Evolutionary conservation across 2,113 vertebrate species (phyloP).

Genomic region (Varanus komodoensis): DNA sequence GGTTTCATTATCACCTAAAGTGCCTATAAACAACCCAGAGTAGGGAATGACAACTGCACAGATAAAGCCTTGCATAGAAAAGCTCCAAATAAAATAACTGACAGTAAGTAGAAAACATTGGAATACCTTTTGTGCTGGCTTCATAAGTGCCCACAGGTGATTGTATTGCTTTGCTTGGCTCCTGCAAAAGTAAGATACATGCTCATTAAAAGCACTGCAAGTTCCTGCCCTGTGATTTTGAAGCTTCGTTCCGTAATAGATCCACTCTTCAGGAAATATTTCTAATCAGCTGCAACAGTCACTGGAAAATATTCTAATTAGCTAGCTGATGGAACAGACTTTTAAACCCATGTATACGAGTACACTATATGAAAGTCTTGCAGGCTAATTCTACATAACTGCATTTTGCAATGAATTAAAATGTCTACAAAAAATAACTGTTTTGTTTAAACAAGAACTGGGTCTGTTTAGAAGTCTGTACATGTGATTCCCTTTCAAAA

Average conservation of each 20-base stretch:
- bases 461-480: conserved; percentile 34
- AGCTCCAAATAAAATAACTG: background rate
- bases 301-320: background rate
- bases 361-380: background rate
- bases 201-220: background rate
- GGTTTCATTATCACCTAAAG: too few relatives aligned
- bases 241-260: background rate
- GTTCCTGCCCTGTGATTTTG: background rate
- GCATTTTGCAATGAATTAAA: conserved; percentile 1
- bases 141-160: background rate
- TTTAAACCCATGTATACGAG: background rate
- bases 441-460: conserved; percentile 34
- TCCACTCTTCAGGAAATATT: background rate
- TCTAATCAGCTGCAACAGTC: background rate
- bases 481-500: conserved; percentile 32
- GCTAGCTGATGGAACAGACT: background rate
- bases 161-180: background rate
- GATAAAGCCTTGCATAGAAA: too few relatives aligned
- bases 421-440: conserved; percentile 4
- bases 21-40: too few relatives aligned
- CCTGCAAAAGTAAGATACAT: background rate
- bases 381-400: background rate
- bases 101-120: background rate
- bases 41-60: too few relatives aligned
- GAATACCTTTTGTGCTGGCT: too few relatives aligned